Evolutionary conservation across 2,797 vertebrate genomes (phyloP).

Genomic region (Melopsittacus undulatus): DNA sequence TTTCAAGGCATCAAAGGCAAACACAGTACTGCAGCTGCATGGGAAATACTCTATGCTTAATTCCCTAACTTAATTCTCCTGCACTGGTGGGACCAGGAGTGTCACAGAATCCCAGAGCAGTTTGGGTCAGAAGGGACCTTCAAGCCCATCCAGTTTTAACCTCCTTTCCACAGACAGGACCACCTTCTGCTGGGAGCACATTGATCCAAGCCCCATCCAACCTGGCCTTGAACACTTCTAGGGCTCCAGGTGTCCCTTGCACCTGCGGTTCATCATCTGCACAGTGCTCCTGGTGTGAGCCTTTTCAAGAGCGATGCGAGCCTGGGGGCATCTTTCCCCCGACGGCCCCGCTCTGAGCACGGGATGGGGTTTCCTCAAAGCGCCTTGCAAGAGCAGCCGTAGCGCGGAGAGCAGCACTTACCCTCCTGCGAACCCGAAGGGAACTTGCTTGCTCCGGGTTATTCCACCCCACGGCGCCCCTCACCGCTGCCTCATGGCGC

Average conservation of each 20-base stretch:
- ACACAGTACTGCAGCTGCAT: accelerated
- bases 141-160: background rate
- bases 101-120: background rate
- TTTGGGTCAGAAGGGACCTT: background rate
- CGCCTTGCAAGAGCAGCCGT: background rate
- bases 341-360: accelerated
- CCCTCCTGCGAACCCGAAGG: conserved; percentile 20
- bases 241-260: background rate
- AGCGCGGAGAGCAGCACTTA: conserved; percentile 28
- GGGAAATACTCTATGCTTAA: background rate
- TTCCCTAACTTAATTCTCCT: background rate
- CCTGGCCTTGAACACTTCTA: background rate
- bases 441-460: conserved; percentile 8
- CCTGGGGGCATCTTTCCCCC: background rate
- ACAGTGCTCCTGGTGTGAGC: background rate
- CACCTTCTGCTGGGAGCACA: background rate
- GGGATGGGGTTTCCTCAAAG: background rate
- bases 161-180: background rate
- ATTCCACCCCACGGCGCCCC: background rate
- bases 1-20: background rate
- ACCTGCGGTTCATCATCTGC: accelerated
- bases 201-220: background rate
- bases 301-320: accelerated
- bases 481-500: conserved; percentile 18
- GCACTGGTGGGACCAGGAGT: background rate